phyloP scores from a whole-genome alignment of 1,140 invertebrate genomes.

The Aphis craccivora region DNA sequence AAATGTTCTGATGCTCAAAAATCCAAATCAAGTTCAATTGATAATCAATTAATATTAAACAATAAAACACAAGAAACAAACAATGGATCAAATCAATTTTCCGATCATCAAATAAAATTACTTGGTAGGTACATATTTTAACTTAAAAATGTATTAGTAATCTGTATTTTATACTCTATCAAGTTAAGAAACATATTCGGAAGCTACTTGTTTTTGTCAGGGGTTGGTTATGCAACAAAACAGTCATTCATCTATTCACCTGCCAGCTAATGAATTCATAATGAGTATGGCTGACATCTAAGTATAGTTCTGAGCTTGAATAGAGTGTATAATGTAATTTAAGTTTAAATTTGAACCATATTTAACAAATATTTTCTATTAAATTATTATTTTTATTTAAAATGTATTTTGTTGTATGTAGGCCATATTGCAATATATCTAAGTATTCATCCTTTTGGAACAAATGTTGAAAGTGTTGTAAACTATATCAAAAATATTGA shows the following conservation, averaged over 20 bases:
- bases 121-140: background rate
- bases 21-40: background rate
- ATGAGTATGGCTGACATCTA: fast-evolving
- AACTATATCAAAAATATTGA: slow-evolving; percentile 79
- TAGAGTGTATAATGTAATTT: background rate
- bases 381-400: background rate
- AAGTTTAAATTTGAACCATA: background rate
- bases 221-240: background rate
- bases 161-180: background rate
- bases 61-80: background rate
- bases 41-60: background rate
- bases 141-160: background rate
- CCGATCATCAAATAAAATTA: slow-evolving; percentile 46
- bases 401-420: slow-evolving; percentile 61
- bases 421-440: slow-evolving; percentile 84
- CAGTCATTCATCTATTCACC: background rate
- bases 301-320: background rate
- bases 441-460: slow-evolving; percentile 87
- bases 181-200: background rate
- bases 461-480: slow-evolving; percentile 84
- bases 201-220: background rate
- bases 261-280: background rate
- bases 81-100: slow-evolving; percentile 19
- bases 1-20: slow-evolving; percentile 31
- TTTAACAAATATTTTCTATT: background rate